Conservation (phyloP, 2,797 vertebrate species). For the Eulemur rubriventer region DNA sequence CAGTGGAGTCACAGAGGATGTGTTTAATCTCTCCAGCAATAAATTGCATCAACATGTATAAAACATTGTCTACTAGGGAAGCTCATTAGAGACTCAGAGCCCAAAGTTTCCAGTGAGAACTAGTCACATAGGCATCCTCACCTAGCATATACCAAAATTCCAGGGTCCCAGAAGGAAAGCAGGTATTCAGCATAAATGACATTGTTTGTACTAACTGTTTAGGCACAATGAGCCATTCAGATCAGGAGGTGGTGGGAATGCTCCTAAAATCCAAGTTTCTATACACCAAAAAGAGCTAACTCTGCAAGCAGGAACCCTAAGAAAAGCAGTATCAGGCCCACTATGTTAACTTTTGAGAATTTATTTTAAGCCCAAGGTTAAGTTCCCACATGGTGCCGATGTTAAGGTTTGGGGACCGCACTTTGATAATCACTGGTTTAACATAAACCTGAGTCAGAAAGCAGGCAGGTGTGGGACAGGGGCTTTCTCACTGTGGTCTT, state of each 20-base stretch:
- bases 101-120: neutral
- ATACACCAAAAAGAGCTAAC: neutral
- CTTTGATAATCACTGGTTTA: neutral
- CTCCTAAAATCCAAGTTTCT: neutral
- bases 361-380: neutral
- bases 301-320: neutral
- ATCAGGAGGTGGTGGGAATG: neutral
- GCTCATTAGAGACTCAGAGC: neutral
- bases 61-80: neutral
- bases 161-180: neutral
- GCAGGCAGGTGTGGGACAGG: neutral
- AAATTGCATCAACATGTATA: neutral
- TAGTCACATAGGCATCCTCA: neutral
- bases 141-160: neutral
- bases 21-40: neutral
- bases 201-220: neutral
- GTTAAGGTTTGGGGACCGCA: neutral
- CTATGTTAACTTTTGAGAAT: neutral
- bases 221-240: neutral
- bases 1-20: too few relatives aligned
- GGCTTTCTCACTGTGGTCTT: neutral
- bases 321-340: neutral
- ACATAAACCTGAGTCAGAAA: neutral
- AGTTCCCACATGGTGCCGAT: neutral
- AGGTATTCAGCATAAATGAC: neutral